phyloP scores from a whole-genome alignment of 2,888 invertebrate species.

The Parnassius orleans region DNA sequence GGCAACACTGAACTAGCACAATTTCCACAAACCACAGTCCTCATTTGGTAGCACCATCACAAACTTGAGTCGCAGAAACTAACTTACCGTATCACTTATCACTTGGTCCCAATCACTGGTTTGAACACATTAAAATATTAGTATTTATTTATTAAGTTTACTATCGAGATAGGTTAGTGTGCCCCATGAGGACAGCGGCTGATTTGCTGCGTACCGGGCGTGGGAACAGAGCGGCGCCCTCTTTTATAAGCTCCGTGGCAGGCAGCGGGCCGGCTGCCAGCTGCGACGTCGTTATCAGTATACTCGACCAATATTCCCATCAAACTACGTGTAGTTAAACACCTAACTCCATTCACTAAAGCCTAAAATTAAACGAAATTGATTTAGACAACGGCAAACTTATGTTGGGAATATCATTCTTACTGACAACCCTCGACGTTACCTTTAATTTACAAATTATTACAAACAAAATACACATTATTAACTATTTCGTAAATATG shows the following conservation, averaged over 20 bases:
- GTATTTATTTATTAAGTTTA: slow-evolving; percentile 53
- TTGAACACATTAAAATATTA: slow-evolving; percentile 45
- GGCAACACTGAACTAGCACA: slow-evolving; percentile 69
- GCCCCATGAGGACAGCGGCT: slow-evolving; percentile 76
- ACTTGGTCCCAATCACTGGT: slow-evolving; percentile 76
- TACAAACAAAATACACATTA: slow-evolving; percentile 44
- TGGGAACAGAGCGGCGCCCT: slow-evolving; percentile 63
- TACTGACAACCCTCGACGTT: slow-evolving; percentile 39
- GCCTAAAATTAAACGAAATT: slow-evolving; percentile 33
- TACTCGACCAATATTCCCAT: slow-evolving; percentile 26
- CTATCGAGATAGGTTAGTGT: slow-evolving; percentile 75
- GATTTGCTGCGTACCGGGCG: slow-evolving; percentile 74
- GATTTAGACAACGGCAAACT: slow-evolving; percentile 29
- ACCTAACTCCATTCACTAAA: slow-evolving; percentile 38
- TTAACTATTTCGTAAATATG: slow-evolving; percentile 27
- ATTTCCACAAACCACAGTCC: slow-evolving; percentile 69
- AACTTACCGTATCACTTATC: slow-evolving; percentile 79
- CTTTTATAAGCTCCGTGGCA: slow-evolving; percentile 78
- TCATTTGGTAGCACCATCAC: slow-evolving; percentile 56
- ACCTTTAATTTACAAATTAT: slow-evolving; percentile 58
- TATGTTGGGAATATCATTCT: slow-evolving; percentile 26
- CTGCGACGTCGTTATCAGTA: slow-evolving; percentile 42
- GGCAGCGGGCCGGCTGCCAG: slow-evolving; percentile 67
- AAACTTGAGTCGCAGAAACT: slow-evolving; percentile 38
- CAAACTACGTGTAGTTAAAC: slow-evolving; percentile 15